A percentile compares a stretch with the other conserved stretches of the same genome.
Conservation (phyloP, 2,113 vertebrate species). For the Aleadryas rufinucha region DNA sequence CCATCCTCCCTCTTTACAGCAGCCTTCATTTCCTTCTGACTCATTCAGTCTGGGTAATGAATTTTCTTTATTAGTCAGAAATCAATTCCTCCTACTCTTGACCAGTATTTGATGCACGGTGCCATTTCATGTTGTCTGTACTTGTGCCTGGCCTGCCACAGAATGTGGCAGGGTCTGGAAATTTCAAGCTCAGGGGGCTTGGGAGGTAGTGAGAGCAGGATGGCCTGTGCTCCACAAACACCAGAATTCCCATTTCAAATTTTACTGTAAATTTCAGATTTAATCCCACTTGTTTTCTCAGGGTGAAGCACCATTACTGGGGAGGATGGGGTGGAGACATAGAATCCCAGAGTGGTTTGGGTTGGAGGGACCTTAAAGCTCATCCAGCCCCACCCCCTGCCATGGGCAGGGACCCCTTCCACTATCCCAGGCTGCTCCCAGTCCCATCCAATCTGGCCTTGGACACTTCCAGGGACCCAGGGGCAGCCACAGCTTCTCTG, state of each 20-base stretch:
- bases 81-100: constrained; percentile 47
- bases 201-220: neutral
- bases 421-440: rapidly evolving
- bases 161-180: neutral
- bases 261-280: neutral
- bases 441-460: rapidly evolving
- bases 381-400: rapidly evolving
- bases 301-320: neutral
- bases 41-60: constrained; percentile 42
- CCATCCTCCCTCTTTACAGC: constrained; percentile 16
- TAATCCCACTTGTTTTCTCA: neutral
- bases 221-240: neutral
- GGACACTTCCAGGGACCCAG: neutral
- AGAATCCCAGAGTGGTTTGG: neutral
- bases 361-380: neutral
- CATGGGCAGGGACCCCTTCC: neutral
- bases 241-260: neutral
- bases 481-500: neutral
- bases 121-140: neutral
- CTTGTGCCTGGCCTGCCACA: neutral
- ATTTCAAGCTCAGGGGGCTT: neutral
- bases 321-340: rapidly evolving
- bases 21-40: constrained; percentile 37
- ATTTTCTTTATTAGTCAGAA: constrained; percentile 58
- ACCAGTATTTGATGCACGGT: neutral